Base-by-base conservation (phyloP, 2,113 vertebrate genomes). In the Gymnarchus niloticus region DNA sequence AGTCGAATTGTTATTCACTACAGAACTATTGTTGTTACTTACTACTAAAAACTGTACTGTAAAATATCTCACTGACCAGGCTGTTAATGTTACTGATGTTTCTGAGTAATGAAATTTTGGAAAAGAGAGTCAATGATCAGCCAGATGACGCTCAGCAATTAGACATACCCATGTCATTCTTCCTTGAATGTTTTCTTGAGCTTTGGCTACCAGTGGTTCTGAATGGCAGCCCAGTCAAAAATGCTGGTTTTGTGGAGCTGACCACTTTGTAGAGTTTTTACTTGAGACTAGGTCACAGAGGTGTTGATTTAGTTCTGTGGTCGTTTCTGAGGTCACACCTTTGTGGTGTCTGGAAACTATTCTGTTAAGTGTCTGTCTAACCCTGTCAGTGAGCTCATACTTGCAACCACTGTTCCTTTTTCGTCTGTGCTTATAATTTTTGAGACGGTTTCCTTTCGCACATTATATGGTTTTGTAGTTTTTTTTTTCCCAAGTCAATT, bases 71-170 rank as follows among this genome's bases (percentile, higher is more conserved):
- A 25, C 33, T 84, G 81, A 69, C 80, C 84, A 86, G 69, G 65
- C 28, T 81, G 81, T 61, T 84, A 23, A 54, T 86, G 84, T 77
- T 37, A 41, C 85, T 73, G 87, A 88, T 85, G 87, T 76, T 57
- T 83, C 44, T 44, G 65, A 81, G 61, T 76, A 85, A 85, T 87
- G 89, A 88, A 85, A 86, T 84, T 82, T 83, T 52, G 73, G 56
- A 83, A 78, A 21, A 76, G 77, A 65, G 82, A n/a, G 52, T 80
- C 41, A 78, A 21, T 48, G 19, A 81, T 44, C 46, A 12, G 83
- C 23, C 46, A 23, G 85, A 56, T 65, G 48, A 54, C 51, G 44
- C 80, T 12, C 25, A 84, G 56, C 41, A 59, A n/a, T 52, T 56
- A 84, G 77, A 28, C 33, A 59, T 81, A 25, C 28, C 83, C 87